Conservation (phyloP, 2,797 vertebrate genomes). For the Mus minutoides region DNA sequence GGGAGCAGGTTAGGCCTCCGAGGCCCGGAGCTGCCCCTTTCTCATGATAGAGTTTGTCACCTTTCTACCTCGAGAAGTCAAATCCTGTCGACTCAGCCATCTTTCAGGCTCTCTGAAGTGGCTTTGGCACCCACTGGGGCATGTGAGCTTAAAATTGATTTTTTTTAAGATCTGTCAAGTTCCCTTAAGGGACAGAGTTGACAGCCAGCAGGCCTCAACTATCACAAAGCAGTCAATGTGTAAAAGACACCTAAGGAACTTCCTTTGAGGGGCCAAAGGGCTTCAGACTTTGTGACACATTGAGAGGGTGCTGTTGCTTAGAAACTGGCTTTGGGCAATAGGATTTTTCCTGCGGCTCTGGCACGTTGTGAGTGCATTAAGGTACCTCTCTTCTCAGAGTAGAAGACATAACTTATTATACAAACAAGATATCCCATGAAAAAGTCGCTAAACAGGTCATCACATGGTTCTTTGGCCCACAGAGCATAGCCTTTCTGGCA, state of each 20-base stretch:
- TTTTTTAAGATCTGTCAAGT: slow-evolving; percentile 93
- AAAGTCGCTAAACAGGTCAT: slow-evolving; percentile 20
- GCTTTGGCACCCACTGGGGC: slow-evolving; percentile 97
- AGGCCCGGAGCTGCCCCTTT: slow-evolving; percentile 91
- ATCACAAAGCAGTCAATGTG: slow-evolving; percentile 90
- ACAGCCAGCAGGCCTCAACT: slow-evolving; percentile 92
- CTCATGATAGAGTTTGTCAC: slow-evolving; percentile 99
- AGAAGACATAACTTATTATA: slow-evolving; percentile 62
- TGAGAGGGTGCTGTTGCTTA: slow-evolving; percentile 89
- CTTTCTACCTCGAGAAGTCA: slow-evolving; percentile 98
- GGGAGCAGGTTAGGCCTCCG: slow-evolving; percentile 94
- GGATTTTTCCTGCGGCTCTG: slow-evolving; percentile 85
- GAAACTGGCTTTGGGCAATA: slow-evolving; percentile 86
- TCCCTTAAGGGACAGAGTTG: slow-evolving; percentile 94
- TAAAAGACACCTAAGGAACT: slow-evolving; percentile 93
- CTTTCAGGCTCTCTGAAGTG: slow-evolving; percentile 95
- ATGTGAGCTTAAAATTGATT: slow-evolving; percentile 98
- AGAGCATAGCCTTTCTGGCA: background rate
- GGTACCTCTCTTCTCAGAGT: background rate
- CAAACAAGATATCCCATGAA: slow-evolving; percentile 14
- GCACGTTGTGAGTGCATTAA: slow-evolving; percentile 78
- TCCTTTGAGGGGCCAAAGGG: slow-evolving; percentile 87
- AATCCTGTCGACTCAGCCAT: slow-evolving; percentile 97
- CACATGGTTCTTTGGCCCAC: background rate
- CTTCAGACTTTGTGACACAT: slow-evolving; percentile 88